These are phyloP conservation scores for Clanis bilineata DNA, from an alignment of 2,888 invertebrate species.

Conservation along the genomic window DNA sequence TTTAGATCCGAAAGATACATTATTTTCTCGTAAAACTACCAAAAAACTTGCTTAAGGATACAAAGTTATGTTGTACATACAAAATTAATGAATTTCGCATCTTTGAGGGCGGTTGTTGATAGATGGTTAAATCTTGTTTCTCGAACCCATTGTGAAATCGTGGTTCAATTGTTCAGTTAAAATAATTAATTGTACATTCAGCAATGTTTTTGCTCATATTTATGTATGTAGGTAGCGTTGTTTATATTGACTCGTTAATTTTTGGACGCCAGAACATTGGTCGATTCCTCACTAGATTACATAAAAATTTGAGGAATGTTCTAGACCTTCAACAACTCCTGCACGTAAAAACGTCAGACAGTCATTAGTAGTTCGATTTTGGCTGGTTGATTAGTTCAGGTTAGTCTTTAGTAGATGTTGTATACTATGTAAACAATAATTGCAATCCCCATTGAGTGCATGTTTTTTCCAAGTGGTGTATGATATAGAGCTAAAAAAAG, in stretches of 20 bases:
- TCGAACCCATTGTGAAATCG: background rate
- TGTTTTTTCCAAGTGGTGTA: background rate
- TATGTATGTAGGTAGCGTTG: background rate
- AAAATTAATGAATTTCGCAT: background rate
- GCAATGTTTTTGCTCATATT: background rate
- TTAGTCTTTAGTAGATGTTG: no score
- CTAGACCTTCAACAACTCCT: conserved; percentile 50
- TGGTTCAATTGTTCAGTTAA: background rate
- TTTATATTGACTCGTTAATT: background rate
- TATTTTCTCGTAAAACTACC: background rate
- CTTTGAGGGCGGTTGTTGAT: background rate
- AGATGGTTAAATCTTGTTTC: background rate
- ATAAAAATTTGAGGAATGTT: conserved; percentile 51
- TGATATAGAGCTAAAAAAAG: background rate
- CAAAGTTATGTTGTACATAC: background rate
- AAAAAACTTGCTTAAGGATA: background rate
- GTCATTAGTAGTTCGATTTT: background rate
- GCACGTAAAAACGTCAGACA: conserved; percentile 1
- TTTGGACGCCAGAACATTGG: background rate
- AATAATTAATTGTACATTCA: background rate
- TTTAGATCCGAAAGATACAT: background rate
- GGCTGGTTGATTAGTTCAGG: background rate
- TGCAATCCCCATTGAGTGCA: background rate
- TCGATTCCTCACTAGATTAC: background rate
- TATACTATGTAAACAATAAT: background rate